Base-by-base conservation (phyloP, 2,888 invertebrate genomes). In the Trileptium ribeirensis region DNA sequence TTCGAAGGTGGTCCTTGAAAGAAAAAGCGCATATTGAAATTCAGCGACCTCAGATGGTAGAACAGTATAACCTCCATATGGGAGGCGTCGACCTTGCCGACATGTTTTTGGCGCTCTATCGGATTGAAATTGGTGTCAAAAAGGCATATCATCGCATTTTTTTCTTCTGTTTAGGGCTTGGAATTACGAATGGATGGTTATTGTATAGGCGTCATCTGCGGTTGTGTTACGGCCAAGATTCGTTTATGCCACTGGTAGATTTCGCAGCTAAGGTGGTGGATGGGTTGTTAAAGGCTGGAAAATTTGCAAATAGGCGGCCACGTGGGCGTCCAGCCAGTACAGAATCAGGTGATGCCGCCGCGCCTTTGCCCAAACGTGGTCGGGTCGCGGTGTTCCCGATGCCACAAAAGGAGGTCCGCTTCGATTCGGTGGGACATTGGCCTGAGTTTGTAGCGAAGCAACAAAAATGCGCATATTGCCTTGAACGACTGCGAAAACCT, bases 81-180 rank as follows among this genome's bases (percentile, higher is more conserved):
- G 87, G 87, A 67, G 86, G 87, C 15, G 87, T 87, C 8, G 87
- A 88, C 83, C 81, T 87, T 8, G 84, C 85, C 67, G 86, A 87
- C 81, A 86, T 86, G 82, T 83, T 88, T 2, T 29, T 8, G 8
- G 2, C 31, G 2, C 38, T 75, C 38, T 75, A 75, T 36, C 36
- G 37, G 8, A n/a, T 75, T n/a, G 39, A 75, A 29, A n/a, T 36
- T n/a, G n/a, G 37, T n/a, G 39, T n/a, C 77, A 75, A 75, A 75
- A 75, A 75, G 36, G 36, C 36, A n/a, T 75, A 75, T 75, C 39
- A 38, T 38, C 77, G 77, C 39, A 36, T 75, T 8, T 75, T 75
- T 75, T 36, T 37, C n/a, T 75, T 38, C 36, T 75, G 51, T 38
- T 38, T 24, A 24, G 29, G 36, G 8, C 3, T 75, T 75, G 77